These are phyloP conservation scores for Poecilia velifera DNA, from an alignment of 2,797 vertebrate species.

Conservation along the genomic window DNA sequence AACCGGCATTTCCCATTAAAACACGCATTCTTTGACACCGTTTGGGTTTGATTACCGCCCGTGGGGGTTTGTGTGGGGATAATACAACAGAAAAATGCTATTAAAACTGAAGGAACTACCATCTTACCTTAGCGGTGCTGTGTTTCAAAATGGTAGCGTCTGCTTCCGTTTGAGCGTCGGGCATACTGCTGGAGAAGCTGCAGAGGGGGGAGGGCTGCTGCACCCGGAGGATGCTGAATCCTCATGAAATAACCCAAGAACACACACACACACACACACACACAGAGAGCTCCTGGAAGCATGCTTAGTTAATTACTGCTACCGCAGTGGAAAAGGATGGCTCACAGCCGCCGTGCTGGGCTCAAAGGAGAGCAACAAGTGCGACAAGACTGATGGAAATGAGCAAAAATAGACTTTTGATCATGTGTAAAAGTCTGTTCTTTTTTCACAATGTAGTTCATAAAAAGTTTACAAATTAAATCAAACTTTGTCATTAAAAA, in stretches of 20 bases:
- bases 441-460: background rate
- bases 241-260: conserved; percentile 14
- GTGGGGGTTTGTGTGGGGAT: background rate
- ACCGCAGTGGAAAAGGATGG: background rate
- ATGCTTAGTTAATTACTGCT: background rate
- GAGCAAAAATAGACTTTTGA: background rate
- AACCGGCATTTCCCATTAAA: background rate
- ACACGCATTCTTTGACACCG: background rate
- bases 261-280: conserved; percentile 5
- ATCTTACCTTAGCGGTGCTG: conserved; percentile 85
- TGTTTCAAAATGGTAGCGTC: conserved; percentile 87
- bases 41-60: background rate
- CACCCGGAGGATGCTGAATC: conserved; percentile 53
- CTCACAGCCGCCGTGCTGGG: background rate
- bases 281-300: background rate
- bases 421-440: background rate
- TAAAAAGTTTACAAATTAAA: background rate
- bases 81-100: conserved; percentile 16
- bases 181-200: conserved; percentile 68
- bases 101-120: conserved; percentile 68
- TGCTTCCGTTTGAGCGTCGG: conserved; percentile 83
- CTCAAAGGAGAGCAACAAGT: conserved; percentile 10
- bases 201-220: conserved; percentile 24
- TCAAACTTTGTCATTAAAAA: too few relatives aligned
- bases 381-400: background rate